Evolutionary conservation across 2,113 vertebrate species (phyloP), one percentile per base, ranked within the genome.

Genomic region (Lophura nycthemera): DNA sequence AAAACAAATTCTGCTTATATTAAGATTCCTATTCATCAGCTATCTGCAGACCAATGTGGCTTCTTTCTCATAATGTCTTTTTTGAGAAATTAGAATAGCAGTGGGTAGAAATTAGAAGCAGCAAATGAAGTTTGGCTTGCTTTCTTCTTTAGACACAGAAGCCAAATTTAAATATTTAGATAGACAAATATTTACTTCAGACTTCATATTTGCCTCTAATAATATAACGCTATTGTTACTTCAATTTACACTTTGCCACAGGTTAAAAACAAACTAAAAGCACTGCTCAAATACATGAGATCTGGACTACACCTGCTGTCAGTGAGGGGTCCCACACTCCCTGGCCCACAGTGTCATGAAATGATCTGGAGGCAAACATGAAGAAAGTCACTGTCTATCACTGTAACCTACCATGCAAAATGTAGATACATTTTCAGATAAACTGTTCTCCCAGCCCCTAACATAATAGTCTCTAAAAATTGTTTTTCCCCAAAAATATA

Each of bases 361-460:
- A 40, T 2, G 7, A 13, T 8, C 34, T 40, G 34, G 45, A 70
- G 36, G 21, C 21, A 11, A 57, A n/a, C 10, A 2, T 21, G 8
- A 32, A 22, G 40, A 66, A 66, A 66, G 61, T 20, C 4, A 11
- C 36, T 15, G 45, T 4, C 10, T 15, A 50, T 4, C 10, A 16
- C 34, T 22, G 11, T 14, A 43, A 40, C 54, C 50, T n/a, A 14
- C 13, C 1, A 0, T 6, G 32, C 57, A 25, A 38, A 38, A 11
- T 38, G 17, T n/a, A 88, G 38, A 14, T 30, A 60, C 36, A 20
- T 64, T 61, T 38, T 34, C 47, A 73, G 2, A 1, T 67, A 60
- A 32, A 19, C 27, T 29, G 47, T 15, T 80, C 36, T 76, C 17
- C 20, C 40, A 52, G 47, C 3, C 32, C 32, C 59, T 19, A 90